A percentile compares a stretch with the other conserved stretches of the same genome.
phyloP scores from a whole-genome alignment of 2,888 invertebrate genomes.

The Lasioglossum vierecki region DNA sequence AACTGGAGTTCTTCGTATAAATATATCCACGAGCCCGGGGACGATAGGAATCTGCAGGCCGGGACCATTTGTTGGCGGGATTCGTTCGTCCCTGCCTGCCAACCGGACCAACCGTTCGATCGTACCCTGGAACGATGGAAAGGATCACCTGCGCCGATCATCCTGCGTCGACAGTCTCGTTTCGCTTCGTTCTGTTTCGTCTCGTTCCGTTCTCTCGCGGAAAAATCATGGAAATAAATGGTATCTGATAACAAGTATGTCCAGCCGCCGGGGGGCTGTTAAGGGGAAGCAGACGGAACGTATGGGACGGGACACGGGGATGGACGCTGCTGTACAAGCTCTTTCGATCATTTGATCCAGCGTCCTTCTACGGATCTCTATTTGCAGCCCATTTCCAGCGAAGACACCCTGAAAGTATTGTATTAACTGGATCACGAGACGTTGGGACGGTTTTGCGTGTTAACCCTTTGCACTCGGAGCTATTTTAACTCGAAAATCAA shows the following conservation, averaged over 20 bases:
- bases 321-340: not conserved
- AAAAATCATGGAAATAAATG: slow-evolving; percentile 62
- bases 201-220: slow-evolving; percentile 37
- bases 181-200: slow-evolving; percentile 33
- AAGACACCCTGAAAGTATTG: not conserved
- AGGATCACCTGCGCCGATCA: slow-evolving; percentile 67
- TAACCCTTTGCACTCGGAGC: too few relatives aligned
- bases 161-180: slow-evolving; percentile 57
- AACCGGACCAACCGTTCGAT: slow-evolving; percentile 66
- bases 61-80: slow-evolving; percentile 81
- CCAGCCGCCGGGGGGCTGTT: not conserved
- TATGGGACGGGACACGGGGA: slow-evolving; percentile 3
- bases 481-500: too few relatives aligned
- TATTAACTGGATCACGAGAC: not conserved
- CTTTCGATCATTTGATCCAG: not conserved
- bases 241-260: slow-evolving; percentile 59
- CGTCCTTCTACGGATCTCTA: not conserved
- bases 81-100: slow-evolving; percentile 75
- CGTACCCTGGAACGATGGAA: slow-evolving; percentile 44
- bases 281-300: not conserved
- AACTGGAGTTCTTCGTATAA: slow-evolving; percentile 78
- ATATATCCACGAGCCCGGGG: slow-evolving; percentile 76
- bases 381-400: not conserved
- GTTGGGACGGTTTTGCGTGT: not conserved
- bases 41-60: slow-evolving; percentile 80